Conservation (phyloP, 64 coral and sea anemone species). For the Montipora efflorescens region DNA sequence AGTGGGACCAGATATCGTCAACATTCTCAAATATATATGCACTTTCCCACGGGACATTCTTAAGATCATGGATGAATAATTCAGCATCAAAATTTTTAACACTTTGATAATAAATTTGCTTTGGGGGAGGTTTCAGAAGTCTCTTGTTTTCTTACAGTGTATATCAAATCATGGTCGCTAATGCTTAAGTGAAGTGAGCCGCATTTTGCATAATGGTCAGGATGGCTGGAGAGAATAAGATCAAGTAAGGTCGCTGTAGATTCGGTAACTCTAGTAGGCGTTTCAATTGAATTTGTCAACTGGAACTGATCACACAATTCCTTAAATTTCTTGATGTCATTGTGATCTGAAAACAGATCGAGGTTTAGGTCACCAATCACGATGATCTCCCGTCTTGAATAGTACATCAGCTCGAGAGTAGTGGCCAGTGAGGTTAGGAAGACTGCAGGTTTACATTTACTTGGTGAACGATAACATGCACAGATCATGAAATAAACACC, state of each 20-base stretch:
- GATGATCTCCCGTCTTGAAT: slow-evolving; percentile 7
- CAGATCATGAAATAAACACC: too few species aligned
- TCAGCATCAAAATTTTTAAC: slow-evolving; percentile 49
- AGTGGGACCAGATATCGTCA: slow-evolving; percentile 67
- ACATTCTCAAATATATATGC: slow-evolving; percentile 56
- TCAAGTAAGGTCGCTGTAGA: slow-evolving; percentile 11
- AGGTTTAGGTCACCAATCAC: slow-evolving; percentile 50
- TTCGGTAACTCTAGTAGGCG: neutral
- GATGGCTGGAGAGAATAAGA: neutral
- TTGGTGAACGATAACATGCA: slow-evolving; percentile 1
- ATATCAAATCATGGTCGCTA: slow-evolving; percentile 1
- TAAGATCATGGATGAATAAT: neutral
- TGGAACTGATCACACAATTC: slow-evolving; percentile 43
- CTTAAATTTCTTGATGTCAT: neutral
- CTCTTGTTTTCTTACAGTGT: neutral
- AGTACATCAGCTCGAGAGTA: slow-evolving; percentile 19
- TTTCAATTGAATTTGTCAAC: neutral
- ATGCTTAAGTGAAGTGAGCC: neutral
- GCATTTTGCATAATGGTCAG: neutral
- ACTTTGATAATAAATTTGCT: slow-evolving; percentile 35
- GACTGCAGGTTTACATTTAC: slow-evolving; percentile 34
- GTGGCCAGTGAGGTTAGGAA: slow-evolving; percentile 19
- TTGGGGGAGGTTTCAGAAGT: slow-evolving; percentile 2
- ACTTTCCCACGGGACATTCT: slow-evolving; percentile 21
- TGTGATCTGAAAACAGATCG: slow-evolving; percentile 9